Evolutionary conservation across 2,888 invertebrate species (phyloP).

Genomic region (Lasioglossum morio): DNA sequence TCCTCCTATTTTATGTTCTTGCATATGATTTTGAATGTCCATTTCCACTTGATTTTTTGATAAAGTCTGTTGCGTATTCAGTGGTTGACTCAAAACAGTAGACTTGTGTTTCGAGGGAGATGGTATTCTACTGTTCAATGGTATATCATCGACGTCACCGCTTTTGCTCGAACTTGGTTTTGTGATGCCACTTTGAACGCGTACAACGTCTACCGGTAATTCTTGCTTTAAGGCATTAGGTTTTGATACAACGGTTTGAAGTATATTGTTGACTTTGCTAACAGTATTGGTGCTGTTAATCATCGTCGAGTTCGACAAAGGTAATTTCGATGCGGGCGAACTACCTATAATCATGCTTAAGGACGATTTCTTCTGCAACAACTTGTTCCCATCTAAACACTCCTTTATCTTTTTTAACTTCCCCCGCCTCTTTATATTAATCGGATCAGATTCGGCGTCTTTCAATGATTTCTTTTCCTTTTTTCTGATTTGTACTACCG

Average conservation of each 20-base stretch:
- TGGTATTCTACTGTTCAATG: conserved; percentile 83
- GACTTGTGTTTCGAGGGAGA: conserved; percentile 82
- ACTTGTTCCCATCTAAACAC: conserved; percentile 80
- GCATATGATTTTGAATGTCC: conserved; percentile 81
- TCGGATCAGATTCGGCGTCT: conserved; percentile 83
- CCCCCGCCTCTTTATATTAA: conserved; percentile 81
- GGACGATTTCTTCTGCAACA: conserved; percentile 82
- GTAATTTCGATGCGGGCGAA: conserved; percentile 79
- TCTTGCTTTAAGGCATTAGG: conserved; percentile 82
- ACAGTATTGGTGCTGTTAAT: conserved; percentile 79
- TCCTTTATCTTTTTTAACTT: conserved; percentile 87
- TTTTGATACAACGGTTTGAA: conserved; percentile 80
- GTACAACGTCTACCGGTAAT: conserved; percentile 68
- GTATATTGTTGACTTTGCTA: conserved; percentile 80
- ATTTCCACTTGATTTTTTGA: conserved; percentile 79
- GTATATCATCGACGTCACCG: conserved; percentile 82
- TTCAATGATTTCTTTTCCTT: conserved; percentile 88
- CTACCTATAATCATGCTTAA: conserved; percentile 81
- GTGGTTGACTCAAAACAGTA: conserved; percentile 75
- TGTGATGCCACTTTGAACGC: conserved; percentile 70
- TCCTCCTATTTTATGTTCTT: conserved; percentile 84
- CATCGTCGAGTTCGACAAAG: conserved; percentile 79
- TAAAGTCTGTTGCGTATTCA: conserved; percentile 76
- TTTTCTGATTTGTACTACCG: conserved; percentile 93
- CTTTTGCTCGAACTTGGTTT: conserved; percentile 80